Evolutionary conservation across 1,140 invertebrate genomes (phyloP), one percentile per base, ranked within the genome.

Genomic region (Ooceraea biroi): DNA sequence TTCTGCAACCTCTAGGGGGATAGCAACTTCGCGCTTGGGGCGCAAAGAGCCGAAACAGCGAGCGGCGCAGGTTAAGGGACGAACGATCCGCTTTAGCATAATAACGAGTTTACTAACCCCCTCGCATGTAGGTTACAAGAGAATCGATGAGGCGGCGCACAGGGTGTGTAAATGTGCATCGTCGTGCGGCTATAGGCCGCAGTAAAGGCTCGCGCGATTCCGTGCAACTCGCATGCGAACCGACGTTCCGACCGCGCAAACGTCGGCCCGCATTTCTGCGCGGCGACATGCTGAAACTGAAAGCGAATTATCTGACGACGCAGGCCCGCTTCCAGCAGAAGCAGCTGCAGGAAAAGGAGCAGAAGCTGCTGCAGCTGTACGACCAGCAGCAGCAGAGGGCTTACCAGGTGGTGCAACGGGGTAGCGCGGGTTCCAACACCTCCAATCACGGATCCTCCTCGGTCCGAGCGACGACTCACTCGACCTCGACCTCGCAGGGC

Each of bases 291-390:
- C 71, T 77, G 25, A 74, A 74, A 46, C 2, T 80, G 22, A 87
- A 73, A 61, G 68, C 41, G 19, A 85, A 83, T 72, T 41, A 83
- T 65, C 10, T 30, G 48, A 36, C 72, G 71, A 68, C 77, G 17
- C 95, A 97, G 96, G 96, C 96, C 44, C 95, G 96, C 36, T 97
- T 97, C 92, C 96, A 97, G 91, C 96, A 97, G 91, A 96, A 96
- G 88, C 96, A 97, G 89, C 94, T 97, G 86, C 96, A 96, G 90
- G 96, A 97, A 91, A 96, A 96, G 87, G 96, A 97, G 91, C 94
- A 96, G 92, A 97, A 96, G 92, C 94, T 97, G 48, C 93, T 96
- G 61, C 95, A 96, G 82, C 94, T 97, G 72, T 96, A 96, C 93
- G 96, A 97, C 90, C 96, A 95, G 72, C 96, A 96, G 90, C 96